These are phyloP conservation scores for Acrossocheilus fasciatus DNA, from an alignment of 2,797 vertebrate species.

Conservation along the genomic window DNA sequence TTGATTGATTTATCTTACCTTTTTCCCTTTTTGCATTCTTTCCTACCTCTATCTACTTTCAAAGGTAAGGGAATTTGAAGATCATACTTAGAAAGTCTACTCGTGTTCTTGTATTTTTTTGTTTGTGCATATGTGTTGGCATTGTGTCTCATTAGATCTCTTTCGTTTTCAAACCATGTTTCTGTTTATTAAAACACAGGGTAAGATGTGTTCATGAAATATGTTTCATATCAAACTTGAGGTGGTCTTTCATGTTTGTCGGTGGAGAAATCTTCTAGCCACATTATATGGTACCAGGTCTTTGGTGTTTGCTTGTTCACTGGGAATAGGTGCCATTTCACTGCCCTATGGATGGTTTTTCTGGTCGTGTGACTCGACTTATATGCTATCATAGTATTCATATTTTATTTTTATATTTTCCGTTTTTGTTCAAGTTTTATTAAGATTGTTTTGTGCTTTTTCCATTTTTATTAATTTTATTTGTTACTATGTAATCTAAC, in stretches of 20 bases:
- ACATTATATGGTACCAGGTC: not conserved
- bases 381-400: not conserved
- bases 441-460: not conserved
- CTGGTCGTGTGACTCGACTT: not conserved
- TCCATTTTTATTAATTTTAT: not conserved
- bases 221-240: not conserved
- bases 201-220: not conserved
- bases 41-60: constrained; percentile 71
- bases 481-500: not conserved
- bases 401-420: not conserved
- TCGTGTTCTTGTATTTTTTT: constrained; percentile 40
- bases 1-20: constrained; percentile 67
- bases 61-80: constrained; percentile 77
- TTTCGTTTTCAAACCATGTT: constrained; percentile 8
- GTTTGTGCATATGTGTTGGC: constrained; percentile 2
- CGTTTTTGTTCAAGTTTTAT: not conserved
- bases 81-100: constrained; percentile 49
- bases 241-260: not conserved
- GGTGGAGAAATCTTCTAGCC: not conserved
- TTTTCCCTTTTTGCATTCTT: constrained; percentile 71
- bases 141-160: not conserved
- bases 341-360: not conserved
- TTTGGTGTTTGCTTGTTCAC: not conserved
- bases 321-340: constrained; percentile 5
- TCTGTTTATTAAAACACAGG: constrained; percentile 27